phyloP scores from a whole-genome alignment of 2,888 invertebrate species.

The Lypha dubia region DNA sequence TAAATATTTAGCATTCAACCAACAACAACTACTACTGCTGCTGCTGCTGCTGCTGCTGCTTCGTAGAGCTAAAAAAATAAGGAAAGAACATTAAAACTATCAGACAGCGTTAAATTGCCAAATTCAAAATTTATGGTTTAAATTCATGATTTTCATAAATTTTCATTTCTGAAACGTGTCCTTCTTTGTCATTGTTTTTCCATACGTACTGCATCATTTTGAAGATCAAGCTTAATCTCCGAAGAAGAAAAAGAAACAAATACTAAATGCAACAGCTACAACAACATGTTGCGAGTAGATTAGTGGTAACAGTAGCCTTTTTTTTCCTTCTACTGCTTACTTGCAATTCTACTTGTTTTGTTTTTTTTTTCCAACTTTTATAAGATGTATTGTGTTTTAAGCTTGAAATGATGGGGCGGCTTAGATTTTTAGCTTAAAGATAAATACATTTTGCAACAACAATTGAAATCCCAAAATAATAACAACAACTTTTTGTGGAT shows the following conservation, averaged over 20 bases:
- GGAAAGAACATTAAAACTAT: slow-evolving; percentile 28
- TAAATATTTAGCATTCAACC: slow-evolving; percentile 53
- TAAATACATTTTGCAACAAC: slow-evolving; percentile 62
- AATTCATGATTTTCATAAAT: slow-evolving; percentile 80
- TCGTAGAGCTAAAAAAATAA: not conserved
- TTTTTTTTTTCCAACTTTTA: not conserved
- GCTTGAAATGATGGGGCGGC: slow-evolving; percentile 71
- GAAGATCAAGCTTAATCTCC: slow-evolving; percentile 56
- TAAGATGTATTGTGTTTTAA: slow-evolving; percentile 69
- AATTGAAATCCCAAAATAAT: slow-evolving; percentile 50
- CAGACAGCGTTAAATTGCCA: slow-evolving; percentile 76
- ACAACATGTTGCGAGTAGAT: slow-evolving; percentile 43
- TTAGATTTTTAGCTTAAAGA: slow-evolving; percentile 69
- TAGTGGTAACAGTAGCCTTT: slow-evolving; percentile 61
- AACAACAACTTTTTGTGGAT: slow-evolving; percentile 50
- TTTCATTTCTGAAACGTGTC: slow-evolving; percentile 79
- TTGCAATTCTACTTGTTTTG: slow-evolving; percentile 4
- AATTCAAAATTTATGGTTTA: slow-evolving; percentile 79
- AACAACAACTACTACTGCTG: not conserved
- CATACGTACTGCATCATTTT: slow-evolving; percentile 67
- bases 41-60: slow-evolving; percentile 12
- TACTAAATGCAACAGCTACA: no score
- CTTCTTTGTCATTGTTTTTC: slow-evolving; percentile 74
- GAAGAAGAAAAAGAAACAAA: not conserved
- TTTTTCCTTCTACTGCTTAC: slow-evolving; percentile 17